Evolutionary conservation across 2,797 vertebrate species (phyloP), one percentile per base, ranked within the genome.

Genomic region (Gephyroberyx darwinii): DNA sequence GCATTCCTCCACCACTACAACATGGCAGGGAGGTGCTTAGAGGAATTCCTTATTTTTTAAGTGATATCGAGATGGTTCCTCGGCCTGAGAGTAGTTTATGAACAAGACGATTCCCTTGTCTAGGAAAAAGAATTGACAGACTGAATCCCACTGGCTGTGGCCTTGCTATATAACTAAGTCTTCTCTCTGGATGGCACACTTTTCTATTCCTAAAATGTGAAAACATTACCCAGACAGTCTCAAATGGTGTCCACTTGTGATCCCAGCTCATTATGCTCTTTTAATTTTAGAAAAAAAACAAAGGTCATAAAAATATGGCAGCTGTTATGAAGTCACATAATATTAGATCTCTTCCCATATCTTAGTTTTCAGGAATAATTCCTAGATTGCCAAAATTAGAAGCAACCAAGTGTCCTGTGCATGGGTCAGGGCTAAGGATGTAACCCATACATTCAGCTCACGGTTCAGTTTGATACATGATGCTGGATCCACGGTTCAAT

Each of bases 31-130:
- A 80, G 84, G 63, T 14, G 47, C 75, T 81, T 76, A 0, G 69
- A 81, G 84, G 82, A 88, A 86, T 86, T 87, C 76, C 77, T 86
- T 58, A 55, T 84, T 84, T 48, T 58, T 85, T 86, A 69, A 61
- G 61, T 41, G 56, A 71, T 79, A 86, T 83, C 83, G 65, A 77
- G 72, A 78, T 43, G 63, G 45, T 66, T 66, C 16, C 69, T 75
- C 70, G 57, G 56, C 67, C 78, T 82, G 62, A 13, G 60, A 74
- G 63, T 59, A 79, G 59, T 74, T 83, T 47, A 14, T 45, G 72
- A 81, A 78, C 61, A 79, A 77, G 43, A 69, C 62, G 53, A 66
- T 81, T 87, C 75, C 30, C 5, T 78, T 47, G 58, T 64, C 5
- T 26, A 14, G 61, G 63, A 47, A 74, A 73, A 81, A 69, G 43